A percentile compares a stretch with the other conserved stretches of the same genome.
Conservation (phyloP, 2,797 vertebrate species). For the Centropyge bicolor region DNA sequence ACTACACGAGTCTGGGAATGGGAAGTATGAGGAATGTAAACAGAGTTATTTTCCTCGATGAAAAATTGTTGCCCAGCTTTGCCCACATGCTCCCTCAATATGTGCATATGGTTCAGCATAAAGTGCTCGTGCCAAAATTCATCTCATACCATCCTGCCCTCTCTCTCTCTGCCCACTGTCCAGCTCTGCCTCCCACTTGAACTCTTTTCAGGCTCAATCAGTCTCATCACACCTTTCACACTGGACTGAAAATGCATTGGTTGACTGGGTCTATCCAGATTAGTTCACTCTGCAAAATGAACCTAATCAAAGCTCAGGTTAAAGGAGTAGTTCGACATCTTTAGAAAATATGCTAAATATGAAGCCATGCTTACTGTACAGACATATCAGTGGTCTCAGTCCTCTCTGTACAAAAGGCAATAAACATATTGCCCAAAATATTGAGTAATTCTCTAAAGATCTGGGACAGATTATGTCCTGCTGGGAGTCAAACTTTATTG, state of each 20-base stretch:
- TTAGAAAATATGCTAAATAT: neutral
- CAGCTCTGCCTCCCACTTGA: constrained; percentile 5
- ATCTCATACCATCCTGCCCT: constrained; percentile 38
- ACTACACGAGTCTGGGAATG: constrained; percentile 47
- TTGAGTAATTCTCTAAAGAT: neutral
- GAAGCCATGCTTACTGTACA: no score
- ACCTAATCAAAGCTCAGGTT: neutral
- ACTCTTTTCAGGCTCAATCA: neutral
- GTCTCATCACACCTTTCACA: constrained; percentile 4
- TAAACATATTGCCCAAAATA: neutral
- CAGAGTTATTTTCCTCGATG: constrained; percentile 64
- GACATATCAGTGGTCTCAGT: neutral
- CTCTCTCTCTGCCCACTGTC: neutral
- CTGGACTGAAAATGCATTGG: neutral
- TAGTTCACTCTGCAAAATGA: neutral
- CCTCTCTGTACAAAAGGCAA: neutral
- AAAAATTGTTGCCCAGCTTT: constrained; percentile 40
- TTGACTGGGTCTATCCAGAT: neutral
- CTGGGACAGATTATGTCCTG: neutral
- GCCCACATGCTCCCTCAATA: constrained; percentile 40
- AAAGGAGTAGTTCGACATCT: neutral
- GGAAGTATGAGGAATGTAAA: constrained; percentile 70
- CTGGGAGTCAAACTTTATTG: neutral
- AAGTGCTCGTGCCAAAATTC: constrained; percentile 36
- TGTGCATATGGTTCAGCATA: constrained; percentile 40